phyloP scores from a whole-genome alignment of 2,113 vertebrate species.

The Scartelaos histophorus region DNA sequence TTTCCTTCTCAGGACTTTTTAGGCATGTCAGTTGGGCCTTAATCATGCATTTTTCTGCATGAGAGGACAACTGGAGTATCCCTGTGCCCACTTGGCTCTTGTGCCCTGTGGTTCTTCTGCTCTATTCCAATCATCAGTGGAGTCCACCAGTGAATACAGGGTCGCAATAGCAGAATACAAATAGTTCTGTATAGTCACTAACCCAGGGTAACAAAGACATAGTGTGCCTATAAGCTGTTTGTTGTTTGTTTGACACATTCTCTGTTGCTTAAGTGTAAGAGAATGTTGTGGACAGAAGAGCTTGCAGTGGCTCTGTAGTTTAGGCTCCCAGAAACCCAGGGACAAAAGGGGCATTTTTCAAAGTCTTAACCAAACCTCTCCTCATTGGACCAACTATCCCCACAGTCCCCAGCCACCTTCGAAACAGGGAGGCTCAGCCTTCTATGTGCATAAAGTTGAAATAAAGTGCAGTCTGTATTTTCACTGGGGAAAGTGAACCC shows the following conservation, averaged over 20 bases:
- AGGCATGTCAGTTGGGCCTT: slow-evolving; percentile 68
- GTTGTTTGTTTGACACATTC: slow-evolving; percentile 54
- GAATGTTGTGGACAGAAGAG: slow-evolving; percentile 31
- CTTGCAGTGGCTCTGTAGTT: slow-evolving; percentile 59
- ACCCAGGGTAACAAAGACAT: slow-evolving; percentile 24
- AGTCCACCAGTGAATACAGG: slow-evolving; percentile 34
- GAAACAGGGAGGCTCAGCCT: slow-evolving; percentile 66
- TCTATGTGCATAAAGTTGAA: slow-evolving; percentile 77
- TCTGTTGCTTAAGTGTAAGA: slow-evolving; percentile 61
- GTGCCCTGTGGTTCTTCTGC: slow-evolving; percentile 56
- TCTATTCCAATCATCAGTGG: slow-evolving; percentile 60
- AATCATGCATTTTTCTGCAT: slow-evolving; percentile 71
- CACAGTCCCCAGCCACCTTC: slow-evolving; percentile 65
- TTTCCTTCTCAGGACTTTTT: slow-evolving; percentile 57
- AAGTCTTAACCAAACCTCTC: slow-evolving; percentile 68
- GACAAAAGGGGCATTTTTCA: slow-evolving; percentile 76
- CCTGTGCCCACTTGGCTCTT: slow-evolving; percentile 51
- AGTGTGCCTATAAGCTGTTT: slow-evolving; percentile 26
- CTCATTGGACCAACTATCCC: slow-evolving; percentile 56
- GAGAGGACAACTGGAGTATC: slow-evolving; percentile 59
- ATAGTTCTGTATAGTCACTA: background rate
- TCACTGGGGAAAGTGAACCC: slow-evolving; percentile 80
- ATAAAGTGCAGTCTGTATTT: slow-evolving; percentile 77
- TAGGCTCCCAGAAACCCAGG: slow-evolving; percentile 60
- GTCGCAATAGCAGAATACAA: slow-evolving; percentile 14